Base-by-base conservation (phyloP, 2,113 vertebrate genomes). In the Heterochromis multidens region DNA sequence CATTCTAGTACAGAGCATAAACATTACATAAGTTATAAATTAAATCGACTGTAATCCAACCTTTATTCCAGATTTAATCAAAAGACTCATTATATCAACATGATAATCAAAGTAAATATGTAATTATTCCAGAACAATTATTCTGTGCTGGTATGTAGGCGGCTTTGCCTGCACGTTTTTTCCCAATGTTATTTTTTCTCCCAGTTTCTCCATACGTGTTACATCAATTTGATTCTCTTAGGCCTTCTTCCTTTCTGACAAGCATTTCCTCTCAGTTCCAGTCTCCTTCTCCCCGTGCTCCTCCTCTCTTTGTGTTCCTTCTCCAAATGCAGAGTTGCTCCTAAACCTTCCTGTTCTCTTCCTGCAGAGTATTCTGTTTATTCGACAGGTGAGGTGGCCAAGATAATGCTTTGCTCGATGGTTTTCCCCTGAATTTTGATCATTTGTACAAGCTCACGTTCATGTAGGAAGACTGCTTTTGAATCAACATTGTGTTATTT, bases 251-350 rank as follows among this genome's bases (percentile, higher is more conserved):
- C 46, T 83, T 43, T 77, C 78, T 46, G 29, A 82, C 63, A 63
- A 63, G 63, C 27, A 74, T 74, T 52, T 78, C 60, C 58, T 82
- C 79, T 80, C 31, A 31, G 43, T 54, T 80, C 56, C 58, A 33
- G 14, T 62, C 40, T 84, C 29, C 62, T 52, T 83, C 67, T 67
- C 76, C 58, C 52, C 0, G 1, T 61, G 72, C 81, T 74, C 81
- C 78, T 84, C 87, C 59, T 80, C 63, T 83, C 29, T 81, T 81
- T 90, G 56, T 89, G 70, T 86, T 87, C 59, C 46, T 33, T 62
- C 76, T 84, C 49, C 77, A 83, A 72, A 72, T 79, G 62, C 78
- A 74, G 67, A 84, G 49, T 86, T 70, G 35, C 40, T 84, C 31
- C 84, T 80, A 70, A 85, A 90, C 82, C 65, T 77, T 58, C 52